Percentiles rank a stretch among this genome's conserved stretches.
Evolutionary conservation across 2,888 invertebrate genomes (phyloP).

Genomic region (Argynnis bischoffii): DNA sequence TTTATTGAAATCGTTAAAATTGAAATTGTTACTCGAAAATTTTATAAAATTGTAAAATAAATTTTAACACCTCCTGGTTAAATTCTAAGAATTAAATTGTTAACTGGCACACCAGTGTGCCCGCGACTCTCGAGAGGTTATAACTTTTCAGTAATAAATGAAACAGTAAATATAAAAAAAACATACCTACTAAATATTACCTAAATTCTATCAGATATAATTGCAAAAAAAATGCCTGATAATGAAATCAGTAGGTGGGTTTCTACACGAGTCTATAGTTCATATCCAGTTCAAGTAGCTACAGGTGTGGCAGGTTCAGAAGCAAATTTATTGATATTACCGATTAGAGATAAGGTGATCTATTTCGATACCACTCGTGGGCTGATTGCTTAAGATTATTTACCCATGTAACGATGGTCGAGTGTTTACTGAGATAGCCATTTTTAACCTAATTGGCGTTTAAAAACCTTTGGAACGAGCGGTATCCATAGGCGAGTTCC

Average conservation of each 20-base stretch:
- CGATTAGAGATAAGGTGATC: conserved; percentile 49
- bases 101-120: too few species aligned
- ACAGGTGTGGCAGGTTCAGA: conserved; percentile 37
- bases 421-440: conserved; percentile 40
- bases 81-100: too few species aligned
- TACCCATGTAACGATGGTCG: conserved; percentile 37
- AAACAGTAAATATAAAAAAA: background rate
- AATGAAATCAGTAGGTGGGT: conserved; percentile 6
- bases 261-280: conserved; percentile 17
- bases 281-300: conserved; percentile 31
- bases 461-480: conserved; percentile 34
- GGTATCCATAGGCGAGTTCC: conserved; percentile 22
- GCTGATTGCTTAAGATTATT: conserved; percentile 40
- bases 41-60: too few species aligned
- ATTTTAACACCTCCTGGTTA: too few species aligned
- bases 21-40: too few species aligned
- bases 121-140: too few species aligned
- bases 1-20: too few species aligned
- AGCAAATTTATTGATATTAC: conserved; percentile 39
- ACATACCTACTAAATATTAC: background rate
- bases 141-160: background rate
- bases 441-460: conserved; percentile 42
- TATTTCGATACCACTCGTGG: conserved; percentile 45
- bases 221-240: conserved; percentile 3
- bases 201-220: background rate